Percentiles rank a stretch among this genome's conserved stretches.
Conservation (phyloP, 1,140 invertebrate species). For the Bombus haemorrhoidalis region DNA sequence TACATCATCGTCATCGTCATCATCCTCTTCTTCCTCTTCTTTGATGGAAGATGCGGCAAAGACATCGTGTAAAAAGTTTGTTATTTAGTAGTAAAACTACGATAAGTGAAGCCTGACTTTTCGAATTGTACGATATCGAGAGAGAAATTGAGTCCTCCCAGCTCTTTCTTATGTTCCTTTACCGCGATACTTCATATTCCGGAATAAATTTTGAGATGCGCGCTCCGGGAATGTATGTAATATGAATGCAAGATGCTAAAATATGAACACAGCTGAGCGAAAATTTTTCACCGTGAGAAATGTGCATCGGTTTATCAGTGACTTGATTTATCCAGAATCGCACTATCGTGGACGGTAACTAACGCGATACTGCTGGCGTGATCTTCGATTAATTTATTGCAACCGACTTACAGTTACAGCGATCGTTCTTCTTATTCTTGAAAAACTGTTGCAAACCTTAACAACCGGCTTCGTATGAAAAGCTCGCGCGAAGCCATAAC, state of each 20-base stretch:
- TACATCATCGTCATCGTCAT: background rate
- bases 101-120: background rate
- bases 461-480: background rate
- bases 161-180: background rate
- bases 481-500: background rate
- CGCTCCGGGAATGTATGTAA: too few species aligned
- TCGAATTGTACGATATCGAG: background rate
- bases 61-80: background rate
- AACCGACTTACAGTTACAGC: background rate
- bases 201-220: background rate
- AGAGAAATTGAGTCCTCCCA: background rate
- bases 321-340: constrained; percentile 36
- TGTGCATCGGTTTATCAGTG: background rate
- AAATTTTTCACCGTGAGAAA: constrained; percentile 1
- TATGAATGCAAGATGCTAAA: background rate
- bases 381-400: constrained; percentile 43
- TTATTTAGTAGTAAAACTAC: background rate
- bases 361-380: background rate
- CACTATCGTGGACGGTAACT: constrained; percentile 22
- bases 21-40: too few species aligned
- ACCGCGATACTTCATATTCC: background rate
- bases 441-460: background rate
- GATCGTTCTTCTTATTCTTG: background rate
- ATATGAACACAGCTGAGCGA: background rate
- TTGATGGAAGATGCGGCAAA: background rate